These are phyloP conservation scores for Antedon bifida DNA, from an alignment of 35 echinoderm and acorn worm species.

Conservation along the genomic window DNA sequence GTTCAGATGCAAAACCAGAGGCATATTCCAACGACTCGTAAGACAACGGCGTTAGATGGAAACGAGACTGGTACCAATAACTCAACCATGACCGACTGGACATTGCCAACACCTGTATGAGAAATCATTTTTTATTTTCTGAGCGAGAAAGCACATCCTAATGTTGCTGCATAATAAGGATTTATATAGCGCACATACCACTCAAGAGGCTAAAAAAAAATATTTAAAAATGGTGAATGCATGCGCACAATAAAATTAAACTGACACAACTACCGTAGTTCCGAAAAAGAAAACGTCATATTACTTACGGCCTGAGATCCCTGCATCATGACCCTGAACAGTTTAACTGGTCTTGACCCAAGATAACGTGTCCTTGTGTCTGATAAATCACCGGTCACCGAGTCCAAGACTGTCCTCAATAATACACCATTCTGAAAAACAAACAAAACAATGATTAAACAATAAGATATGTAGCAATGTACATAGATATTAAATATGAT, in stretches of 20 bases:
- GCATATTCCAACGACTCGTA: constrained; percentile 94
- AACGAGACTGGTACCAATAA: constrained; percentile 98
- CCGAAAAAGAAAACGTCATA: too few species aligned
- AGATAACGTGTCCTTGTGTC: constrained; percentile 95
- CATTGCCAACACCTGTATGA: constrained; percentile 83
- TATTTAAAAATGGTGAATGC: too few species aligned
- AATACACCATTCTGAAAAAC: constrained; percentile 89
- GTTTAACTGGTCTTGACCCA: constrained; percentile 93
- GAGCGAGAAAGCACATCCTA: too few species aligned
- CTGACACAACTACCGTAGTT: too few species aligned
- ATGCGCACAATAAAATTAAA: too few species aligned
- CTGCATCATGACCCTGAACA: constrained; percentile 92
- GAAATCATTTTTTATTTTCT: neutral
- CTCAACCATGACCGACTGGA: constrained; percentile 95
- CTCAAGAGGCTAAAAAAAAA: too few species aligned
- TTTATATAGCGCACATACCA: too few species aligned
- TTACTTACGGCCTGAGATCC: constrained; percentile 93
- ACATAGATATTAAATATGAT: too few species aligned
- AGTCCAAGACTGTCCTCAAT: constrained; percentile 87
- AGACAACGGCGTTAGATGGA: constrained; percentile 88
- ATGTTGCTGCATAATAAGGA: too few species aligned
- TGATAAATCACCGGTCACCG: constrained; percentile 86
- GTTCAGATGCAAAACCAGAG: constrained; percentile 85
- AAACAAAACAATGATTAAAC: neutral
- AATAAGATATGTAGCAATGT: too few species aligned